Evolutionary conservation across 2,113 vertebrate species (phyloP), one percentile per base, ranked within the genome.

Genomic region (Muntiacus muntjak): DNA sequence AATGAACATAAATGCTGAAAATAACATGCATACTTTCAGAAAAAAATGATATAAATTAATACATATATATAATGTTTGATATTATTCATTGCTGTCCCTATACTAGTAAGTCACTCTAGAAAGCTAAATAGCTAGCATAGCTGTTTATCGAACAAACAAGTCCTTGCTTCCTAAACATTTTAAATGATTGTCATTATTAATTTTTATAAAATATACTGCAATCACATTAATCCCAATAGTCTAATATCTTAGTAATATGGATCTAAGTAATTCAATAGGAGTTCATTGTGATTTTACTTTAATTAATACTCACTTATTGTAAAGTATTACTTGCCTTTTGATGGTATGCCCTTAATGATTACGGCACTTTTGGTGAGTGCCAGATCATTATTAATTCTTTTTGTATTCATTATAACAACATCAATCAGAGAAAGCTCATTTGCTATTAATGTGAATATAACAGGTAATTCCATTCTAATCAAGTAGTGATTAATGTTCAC

Each of bases 371-470:
- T 3, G 47, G 13, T 30, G 97, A 98, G 50, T 90, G 78, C 55
- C 81, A 98, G 90, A 94, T 98, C 55, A 93, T 94, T 97, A 98
- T 97, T 96, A 95, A 97, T 98, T 98, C 95, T 67, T 97, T 84
- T 91, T 54, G 13, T 93, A 98, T 96, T 97, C 86, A 95, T 95
- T 96, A 88, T 52, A 98, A 97, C 17, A 97, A 96, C 84, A 97
- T 97, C 91, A 98, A 96, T 60, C 17, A 96, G 97, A 96, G 84
- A 94, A 93, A 98, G 64, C 91, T 67, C 84, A 93, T 87, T 95
- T 97, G 64, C 47, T 96, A 97, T 88, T 97, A 60, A 83, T 96
- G n/a, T 93, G 94, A 89, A 52, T 96, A 58, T 83, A 96, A 90
- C 97, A 97, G 96, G 90, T 67, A 98, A 97, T 95, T 97, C 50